Evolutionary conservation across 2,797 vertebrate species (phyloP).

Genomic region (Sebastes trivittatus): DNA sequence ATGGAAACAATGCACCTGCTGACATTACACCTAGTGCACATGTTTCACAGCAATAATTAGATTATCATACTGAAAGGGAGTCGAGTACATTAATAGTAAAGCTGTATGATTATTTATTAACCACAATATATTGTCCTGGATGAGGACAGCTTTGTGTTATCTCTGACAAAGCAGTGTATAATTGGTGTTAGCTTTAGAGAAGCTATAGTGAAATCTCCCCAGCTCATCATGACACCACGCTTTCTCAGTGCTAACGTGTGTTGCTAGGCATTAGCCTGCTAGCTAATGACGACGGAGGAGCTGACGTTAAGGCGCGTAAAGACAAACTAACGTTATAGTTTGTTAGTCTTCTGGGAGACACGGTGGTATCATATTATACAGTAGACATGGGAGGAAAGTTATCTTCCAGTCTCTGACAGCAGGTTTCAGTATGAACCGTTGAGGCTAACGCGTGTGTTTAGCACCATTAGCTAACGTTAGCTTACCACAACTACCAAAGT

Average conservation of each 20-base stretch:
- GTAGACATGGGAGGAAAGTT: not conserved
- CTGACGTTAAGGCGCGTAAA: not conserved
- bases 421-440: not conserved
- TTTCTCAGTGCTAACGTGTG: slow-evolving; percentile 46
- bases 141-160: too few relatives aligned
- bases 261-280: slow-evolving; percentile 54
- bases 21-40: not conserved
- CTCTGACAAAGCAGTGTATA: not conserved
- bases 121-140: not conserved
- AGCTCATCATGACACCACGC: slow-evolving; percentile 56
- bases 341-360: too few relatives aligned
- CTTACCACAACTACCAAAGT: not conserved
- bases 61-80: not conserved
- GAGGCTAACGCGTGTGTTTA: slow-evolving; percentile 67
- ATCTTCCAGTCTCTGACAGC: not conserved
- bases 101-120: not conserved
- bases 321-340: not conserved
- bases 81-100: not conserved
- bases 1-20: not conserved
- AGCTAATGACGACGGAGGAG: slow-evolving; percentile 12
- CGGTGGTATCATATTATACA: not conserved
- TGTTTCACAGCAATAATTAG: too few relatives aligned
- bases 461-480: slow-evolving; percentile 49
- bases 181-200: not conserved
- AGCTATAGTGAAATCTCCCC: slow-evolving; percentile 12